Percentiles rank a stretch among this genome's conserved stretches.
Conservation (phyloP, 2,797 vertebrate genomes). For the Dicrostonyx torquatus region DNA sequence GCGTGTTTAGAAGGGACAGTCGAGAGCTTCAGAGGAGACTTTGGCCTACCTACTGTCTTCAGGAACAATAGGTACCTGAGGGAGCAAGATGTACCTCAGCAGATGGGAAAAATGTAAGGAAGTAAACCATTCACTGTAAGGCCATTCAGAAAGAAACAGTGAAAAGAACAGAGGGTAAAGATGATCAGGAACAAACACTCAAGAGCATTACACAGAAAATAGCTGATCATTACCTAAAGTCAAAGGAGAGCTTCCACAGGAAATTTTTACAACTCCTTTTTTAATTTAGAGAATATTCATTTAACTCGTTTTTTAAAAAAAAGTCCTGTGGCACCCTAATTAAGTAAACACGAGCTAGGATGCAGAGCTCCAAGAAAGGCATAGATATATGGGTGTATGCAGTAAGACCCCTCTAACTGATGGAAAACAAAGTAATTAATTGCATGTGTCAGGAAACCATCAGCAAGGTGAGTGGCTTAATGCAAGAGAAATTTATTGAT, state of each 20-base stretch:
- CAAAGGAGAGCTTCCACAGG: background rate
- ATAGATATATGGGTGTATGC: fast-evolving
- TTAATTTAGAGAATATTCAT: slow-evolving; percentile 10
- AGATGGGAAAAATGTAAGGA: background rate
- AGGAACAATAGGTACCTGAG: background rate
- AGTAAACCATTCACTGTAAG: background rate
- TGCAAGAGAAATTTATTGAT: background rate
- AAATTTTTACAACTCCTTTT: background rate
- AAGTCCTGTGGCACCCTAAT: background rate
- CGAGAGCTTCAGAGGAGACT: background rate
- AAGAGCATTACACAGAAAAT: background rate
- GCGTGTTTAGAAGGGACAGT: background rate
- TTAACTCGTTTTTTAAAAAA: background rate
- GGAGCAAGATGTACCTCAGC: background rate
- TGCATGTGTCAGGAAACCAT: background rate
- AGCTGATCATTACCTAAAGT: background rate
- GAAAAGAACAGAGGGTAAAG: background rate
- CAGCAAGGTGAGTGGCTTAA: background rate
- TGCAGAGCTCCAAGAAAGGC: background rate
- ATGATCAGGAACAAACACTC: background rate
- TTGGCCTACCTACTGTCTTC: background rate
- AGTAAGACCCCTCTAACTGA: too few species aligned
- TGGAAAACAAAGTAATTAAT: background rate
- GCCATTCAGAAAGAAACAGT: background rate
- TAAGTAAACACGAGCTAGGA: background rate